These are phyloP conservation scores for Polymixis flavicincta DNA, from an alignment of 2,888 invertebrate genomes.

Conservation along the genomic window DNA sequence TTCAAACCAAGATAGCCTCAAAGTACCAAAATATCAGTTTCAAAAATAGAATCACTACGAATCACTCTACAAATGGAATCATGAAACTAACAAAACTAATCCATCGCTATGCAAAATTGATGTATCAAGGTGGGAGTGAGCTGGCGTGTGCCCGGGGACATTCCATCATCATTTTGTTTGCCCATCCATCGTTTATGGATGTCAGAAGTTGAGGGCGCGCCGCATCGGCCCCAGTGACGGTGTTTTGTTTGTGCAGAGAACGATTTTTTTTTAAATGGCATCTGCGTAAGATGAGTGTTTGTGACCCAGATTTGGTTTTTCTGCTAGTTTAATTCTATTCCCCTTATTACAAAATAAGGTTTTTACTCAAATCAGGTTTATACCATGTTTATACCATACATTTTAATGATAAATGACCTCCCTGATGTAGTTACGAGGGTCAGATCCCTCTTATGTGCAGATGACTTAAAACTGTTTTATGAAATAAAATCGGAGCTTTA, in stretches of 20 bases:
- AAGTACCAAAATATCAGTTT: background rate
- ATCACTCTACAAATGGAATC: conserved; percentile 4
- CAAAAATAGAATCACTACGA: conserved; percentile 3
- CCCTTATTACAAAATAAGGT: too few species aligned
- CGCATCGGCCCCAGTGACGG: conserved; percentile 60
- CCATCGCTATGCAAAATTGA: conserved; percentile 32
- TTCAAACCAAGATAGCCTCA: background rate
- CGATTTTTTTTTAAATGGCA: conserved; percentile 61
- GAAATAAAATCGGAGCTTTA: too few species aligned
- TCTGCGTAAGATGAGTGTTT: conserved; percentile 20
- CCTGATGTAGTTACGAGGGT: too few species aligned
- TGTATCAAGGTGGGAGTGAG: conserved; percentile 52
- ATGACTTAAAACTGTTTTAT: too few species aligned
- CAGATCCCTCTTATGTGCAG: too few species aligned
- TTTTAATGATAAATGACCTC: too few species aligned
- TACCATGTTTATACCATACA: too few species aligned
- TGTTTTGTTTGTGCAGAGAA: conserved; percentile 65
- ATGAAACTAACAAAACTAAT: conserved; percentile 15
- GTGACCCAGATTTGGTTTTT: conserved; percentile 20
- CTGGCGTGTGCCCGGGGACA: conserved; percentile 62
- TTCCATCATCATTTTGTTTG: conserved; percentile 82
- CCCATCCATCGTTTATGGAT: conserved; percentile 80
- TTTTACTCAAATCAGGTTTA: too few species aligned
- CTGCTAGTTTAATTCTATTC: background rate
- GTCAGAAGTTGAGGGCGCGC: conserved; percentile 76